Evolutionary conservation across 2,888 invertebrate species (phyloP).

Genomic region (Spilosoma lubricipeda): DNA sequence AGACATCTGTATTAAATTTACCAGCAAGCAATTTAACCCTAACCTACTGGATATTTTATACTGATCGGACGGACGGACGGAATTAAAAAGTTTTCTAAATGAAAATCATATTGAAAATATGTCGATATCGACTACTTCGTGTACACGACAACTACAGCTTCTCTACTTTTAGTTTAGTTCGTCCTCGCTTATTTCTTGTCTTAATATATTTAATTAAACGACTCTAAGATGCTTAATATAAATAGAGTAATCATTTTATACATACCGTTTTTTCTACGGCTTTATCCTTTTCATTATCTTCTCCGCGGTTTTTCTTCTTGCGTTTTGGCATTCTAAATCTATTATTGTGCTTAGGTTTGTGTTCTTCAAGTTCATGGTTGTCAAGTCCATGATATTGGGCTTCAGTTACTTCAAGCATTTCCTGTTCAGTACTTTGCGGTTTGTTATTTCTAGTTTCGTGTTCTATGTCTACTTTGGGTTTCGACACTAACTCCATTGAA

Average conservation of each 20-base stretch:
- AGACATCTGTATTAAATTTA: no score
- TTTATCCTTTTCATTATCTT: background rate
- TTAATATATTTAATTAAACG: background rate
- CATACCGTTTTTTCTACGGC: conserved; percentile 57
- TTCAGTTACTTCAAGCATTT: background rate
- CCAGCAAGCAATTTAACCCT: no score
- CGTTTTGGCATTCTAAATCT: conserved; percentile 7
- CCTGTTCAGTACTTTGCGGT: background rate
- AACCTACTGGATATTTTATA: no score
- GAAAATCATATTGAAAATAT: no score
- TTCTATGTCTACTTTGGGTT: background rate
- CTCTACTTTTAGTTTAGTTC: background rate
- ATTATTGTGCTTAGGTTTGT: background rate
- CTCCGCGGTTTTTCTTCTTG: background rate
- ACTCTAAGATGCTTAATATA: background rate
- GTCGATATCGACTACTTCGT: no score
- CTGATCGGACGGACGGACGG: no score
- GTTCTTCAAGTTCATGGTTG: background rate
- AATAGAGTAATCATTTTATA: conserved; percentile 1
- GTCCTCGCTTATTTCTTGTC: background rate
- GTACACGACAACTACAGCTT: no score
- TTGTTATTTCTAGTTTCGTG: conserved; percentile 7
- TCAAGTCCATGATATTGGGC: background rate
- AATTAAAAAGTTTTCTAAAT: no score
- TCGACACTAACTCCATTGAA: conserved; percentile 59